Conservation (phyloP, 2,113 vertebrate genomes). For the Capreolus pygargus region DNA sequence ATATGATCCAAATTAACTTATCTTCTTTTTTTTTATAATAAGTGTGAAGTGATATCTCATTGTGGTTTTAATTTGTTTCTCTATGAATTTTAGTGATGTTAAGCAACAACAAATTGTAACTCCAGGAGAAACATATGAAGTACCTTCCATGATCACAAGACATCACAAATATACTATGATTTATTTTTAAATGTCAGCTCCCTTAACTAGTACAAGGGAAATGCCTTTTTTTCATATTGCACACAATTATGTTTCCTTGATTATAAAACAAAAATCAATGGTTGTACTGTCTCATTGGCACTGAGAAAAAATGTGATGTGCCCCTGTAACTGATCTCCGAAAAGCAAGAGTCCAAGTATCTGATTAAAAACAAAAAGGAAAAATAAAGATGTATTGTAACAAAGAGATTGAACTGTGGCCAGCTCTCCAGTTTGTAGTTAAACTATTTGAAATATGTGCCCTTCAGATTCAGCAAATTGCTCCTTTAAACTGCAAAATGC, state of each 20-base stretch:
- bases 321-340: background rate
- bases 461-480: background rate
- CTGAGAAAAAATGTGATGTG: background rate
- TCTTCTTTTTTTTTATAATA: background rate
- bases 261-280: background rate
- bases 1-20: background rate
- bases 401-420: background rate
- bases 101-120: background rate
- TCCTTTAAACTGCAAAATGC: background rate
- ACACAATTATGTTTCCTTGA: background rate
- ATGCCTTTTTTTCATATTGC: background rate
- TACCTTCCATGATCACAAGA: background rate
- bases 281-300: background rate
- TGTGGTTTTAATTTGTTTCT: background rate
- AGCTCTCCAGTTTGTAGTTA: background rate
- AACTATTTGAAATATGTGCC: background rate
- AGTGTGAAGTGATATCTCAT: background rate
- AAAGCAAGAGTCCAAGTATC: background rate
- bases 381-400: background rate
- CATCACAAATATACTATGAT: background rate
- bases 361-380: background rate
- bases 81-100: background rate
- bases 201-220: background rate
- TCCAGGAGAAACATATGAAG: background rate
- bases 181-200: background rate